phyloP scores from a whole-genome alignment of 2,888 invertebrate species.

The Volucella zonaria region DNA sequence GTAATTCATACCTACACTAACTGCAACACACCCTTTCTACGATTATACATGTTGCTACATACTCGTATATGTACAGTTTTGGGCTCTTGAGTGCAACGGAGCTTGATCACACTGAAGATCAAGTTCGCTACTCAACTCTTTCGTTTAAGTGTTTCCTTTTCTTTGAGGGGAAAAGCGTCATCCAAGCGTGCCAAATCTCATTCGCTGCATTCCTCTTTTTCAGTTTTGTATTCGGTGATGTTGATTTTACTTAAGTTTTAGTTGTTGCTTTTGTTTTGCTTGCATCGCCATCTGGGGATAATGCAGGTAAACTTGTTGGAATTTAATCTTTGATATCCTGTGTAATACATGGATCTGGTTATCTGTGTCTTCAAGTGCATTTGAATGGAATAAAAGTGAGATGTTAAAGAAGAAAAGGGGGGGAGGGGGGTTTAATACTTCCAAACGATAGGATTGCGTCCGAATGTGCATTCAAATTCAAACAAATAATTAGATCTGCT shows the following conservation, averaged over 20 bases:
- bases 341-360: too few species aligned
- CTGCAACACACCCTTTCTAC: neutral
- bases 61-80: too few species aligned
- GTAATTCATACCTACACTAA: neutral
- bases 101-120: constrained; percentile 58
- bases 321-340: constrained; percentile 41
- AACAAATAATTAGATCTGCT: too few species aligned
- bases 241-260: too few species aligned
- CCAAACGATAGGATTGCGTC: too few species aligned
- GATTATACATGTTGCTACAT: neutral
- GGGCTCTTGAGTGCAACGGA: neutral
- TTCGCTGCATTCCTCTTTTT: constrained; percentile 46
- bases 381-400: too few species aligned
- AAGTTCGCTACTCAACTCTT: constrained; percentile 61
- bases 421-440: too few species aligned
- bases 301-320: neutral
- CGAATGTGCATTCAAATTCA: too few species aligned
- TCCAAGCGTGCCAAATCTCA: constrained; percentile 37
- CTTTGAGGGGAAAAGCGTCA: constrained; percentile 9
- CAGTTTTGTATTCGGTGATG: neutral
- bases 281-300: constrained; percentile 21
- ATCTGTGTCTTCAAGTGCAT: too few species aligned
- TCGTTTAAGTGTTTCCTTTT: constrained; percentile 35
- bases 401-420: too few species aligned
- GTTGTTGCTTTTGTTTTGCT: neutral